Evolutionary conservation across 2,797 vertebrate genomes (phyloP).

Genomic region (Echeneis naucrates): DNA sequence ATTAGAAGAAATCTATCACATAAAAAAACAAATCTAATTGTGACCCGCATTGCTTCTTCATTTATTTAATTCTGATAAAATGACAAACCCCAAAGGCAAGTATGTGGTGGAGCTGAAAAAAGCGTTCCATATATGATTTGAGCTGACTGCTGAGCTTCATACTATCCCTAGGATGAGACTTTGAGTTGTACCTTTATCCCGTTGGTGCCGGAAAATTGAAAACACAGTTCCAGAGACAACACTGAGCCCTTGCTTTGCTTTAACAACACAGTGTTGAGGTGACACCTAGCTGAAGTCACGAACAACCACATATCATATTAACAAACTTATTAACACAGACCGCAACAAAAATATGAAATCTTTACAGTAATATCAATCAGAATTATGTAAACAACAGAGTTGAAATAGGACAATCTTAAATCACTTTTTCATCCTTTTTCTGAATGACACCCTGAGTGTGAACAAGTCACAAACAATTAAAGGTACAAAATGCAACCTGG

Average conservation of each 20-base stretch:
- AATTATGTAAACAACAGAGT: slow-evolving; percentile 34
- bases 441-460: slow-evolving; percentile 2
- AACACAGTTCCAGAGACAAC: slow-evolving; percentile 16
- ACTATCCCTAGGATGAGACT: not conserved
- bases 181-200: not conserved
- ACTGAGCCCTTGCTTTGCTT: slow-evolving; percentile 43
- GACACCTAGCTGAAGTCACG: not conserved
- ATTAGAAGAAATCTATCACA: not conserved
- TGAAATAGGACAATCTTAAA: slow-evolving; percentile 5
- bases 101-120: not conserved
- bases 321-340: not conserved
- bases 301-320: not conserved
- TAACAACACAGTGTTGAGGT: not conserved
- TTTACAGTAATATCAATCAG: too few species aligned
- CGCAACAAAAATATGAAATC: slow-evolving; percentile 7
- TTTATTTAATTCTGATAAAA: not conserved
- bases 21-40: not conserved
- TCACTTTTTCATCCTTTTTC: not conserved
- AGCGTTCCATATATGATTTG: not conserved
- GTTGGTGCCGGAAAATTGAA: not conserved
- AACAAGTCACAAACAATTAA: not conserved
- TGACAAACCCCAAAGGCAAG: not conserved
- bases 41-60: not conserved
- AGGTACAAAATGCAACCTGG: slow-evolving; percentile 23
- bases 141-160: not conserved